These are phyloP conservation scores for Protobothrops mucrosquamatus DNA, from an alignment of 2,113 vertebrate species.

Conservation along the genomic window DNA sequence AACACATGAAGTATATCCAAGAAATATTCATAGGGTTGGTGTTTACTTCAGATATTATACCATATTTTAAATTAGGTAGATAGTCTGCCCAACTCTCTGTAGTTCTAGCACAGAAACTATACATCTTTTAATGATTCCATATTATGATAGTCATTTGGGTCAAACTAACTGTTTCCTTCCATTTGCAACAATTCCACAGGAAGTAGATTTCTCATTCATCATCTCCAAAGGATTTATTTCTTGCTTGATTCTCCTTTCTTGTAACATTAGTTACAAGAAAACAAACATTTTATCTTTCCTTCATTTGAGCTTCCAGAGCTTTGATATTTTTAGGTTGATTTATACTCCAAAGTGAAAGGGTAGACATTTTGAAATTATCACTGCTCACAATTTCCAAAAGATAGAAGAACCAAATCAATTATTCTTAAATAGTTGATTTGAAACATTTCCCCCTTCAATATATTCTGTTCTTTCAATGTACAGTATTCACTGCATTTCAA, in stretches of 20 bases:
- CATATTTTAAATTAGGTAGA: slow-evolving; percentile 35
- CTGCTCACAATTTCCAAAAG: slow-evolving; percentile 18
- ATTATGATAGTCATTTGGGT: slow-evolving; percentile 31
- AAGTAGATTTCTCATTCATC: neutral
- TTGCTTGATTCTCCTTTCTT: slow-evolving; percentile 4
- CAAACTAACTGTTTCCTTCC: slow-evolving; percentile 31
- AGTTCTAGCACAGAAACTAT: slow-evolving; percentile 13
- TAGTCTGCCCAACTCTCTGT: slow-evolving; percentile 22
- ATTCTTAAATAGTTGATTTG: slow-evolving; percentile 36
- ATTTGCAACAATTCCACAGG: neutral
- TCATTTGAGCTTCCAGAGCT: neutral
- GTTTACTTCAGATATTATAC: too few species aligned
- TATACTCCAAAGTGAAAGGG: slow-evolving; percentile 27
- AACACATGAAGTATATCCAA: neutral
- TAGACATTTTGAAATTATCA: slow-evolving; percentile 22
- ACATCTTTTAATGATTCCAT: slow-evolving; percentile 26
- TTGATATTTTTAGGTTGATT: slow-evolving; percentile 29
- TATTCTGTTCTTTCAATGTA: neutral
- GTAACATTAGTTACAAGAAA: neutral
- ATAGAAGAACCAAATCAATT: slow-evolving; percentile 27
- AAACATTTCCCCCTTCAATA: slow-evolving; percentile 16
- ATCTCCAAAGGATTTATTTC: slow-evolving; percentile 11
- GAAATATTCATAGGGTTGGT: neutral
- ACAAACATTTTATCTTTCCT: neutral
- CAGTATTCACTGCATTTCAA: neutral